A percentile compares a stretch with the other conserved stretches of the same genome.
Evolutionary conservation across 2,113 vertebrate genomes (phyloP).

Genomic region (Ceyx cyanopectus): DNA sequence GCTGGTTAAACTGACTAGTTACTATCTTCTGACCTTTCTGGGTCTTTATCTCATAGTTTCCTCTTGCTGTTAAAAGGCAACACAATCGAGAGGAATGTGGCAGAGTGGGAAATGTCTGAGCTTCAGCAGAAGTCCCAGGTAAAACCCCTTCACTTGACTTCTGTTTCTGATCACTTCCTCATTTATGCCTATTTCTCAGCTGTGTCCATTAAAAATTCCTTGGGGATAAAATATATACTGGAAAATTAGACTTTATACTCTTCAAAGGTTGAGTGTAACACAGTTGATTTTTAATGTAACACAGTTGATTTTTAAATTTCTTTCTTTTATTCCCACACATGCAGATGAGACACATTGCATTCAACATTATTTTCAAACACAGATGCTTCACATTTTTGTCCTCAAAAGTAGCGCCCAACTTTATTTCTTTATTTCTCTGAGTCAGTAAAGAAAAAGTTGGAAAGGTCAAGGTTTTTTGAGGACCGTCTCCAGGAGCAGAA

Average conservation of each 20-base stretch:
- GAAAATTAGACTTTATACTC: background rate
- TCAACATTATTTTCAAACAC: background rate
- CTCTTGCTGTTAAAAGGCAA: background rate
- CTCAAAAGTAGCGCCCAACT: background rate
- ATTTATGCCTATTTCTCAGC: background rate
- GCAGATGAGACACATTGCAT: background rate
- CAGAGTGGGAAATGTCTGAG: background rate
- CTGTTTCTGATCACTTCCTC: background rate
- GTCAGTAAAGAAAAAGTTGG: background rate
- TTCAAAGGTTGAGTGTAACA: background rate
- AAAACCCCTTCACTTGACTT: background rate
- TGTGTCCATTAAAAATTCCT: background rate
- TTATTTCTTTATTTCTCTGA: background rate
- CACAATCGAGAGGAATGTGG: background rate
- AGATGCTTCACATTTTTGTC: background rate
- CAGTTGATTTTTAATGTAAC: background rate
- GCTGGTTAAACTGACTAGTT: background rate
- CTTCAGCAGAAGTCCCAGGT: background rate
- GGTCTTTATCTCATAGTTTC: background rate
- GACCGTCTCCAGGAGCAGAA: background rate
- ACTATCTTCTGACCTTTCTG: background rate
- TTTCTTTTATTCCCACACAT: background rate
- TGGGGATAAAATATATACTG: background rate
- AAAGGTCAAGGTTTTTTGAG: background rate
- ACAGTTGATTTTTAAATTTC: background rate